Base-by-base conservation (phyloP, 2,797 vertebrate genomes). In the Catostomus latipinnis region DNA sequence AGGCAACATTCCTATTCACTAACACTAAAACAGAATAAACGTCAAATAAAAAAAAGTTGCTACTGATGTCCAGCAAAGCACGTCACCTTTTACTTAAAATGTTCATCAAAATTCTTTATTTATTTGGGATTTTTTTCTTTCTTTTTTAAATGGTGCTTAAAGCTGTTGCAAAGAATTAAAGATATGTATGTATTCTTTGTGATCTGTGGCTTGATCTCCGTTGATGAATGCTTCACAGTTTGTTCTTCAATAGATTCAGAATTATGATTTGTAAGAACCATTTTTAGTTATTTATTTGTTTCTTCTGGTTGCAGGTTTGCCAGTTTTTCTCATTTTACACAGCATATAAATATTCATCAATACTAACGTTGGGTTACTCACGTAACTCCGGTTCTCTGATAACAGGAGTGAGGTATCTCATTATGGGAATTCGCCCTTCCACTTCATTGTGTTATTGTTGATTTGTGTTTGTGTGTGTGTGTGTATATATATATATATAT, bases 81-180 rank as follows among this genome's bases (percentile, higher is more conserved):
- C 78, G 81, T 61, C 13, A 75, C 61, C 10, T 56, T 83, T 74
- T n/a, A 63, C 57, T 68, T 81, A 52, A 67, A 68, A 62, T 63
- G 16, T 83, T 78, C 50, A 72, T 60, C 45, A 12, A n/a, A 7
- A 54, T 54, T 71, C 45, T 71, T 73, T 86, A 86, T 86, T 86
- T 84, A 84, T 86, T 84, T 73, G 54, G 79, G 65, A 22, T n/a
- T 77, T 70, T 53, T n/a, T 56, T 82, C 8, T 70, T 81, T 73
- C 71, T 81, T 84, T 74, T 74, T 43, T 54, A 76, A 82, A 81
- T 84, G 79, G 76, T 74, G 75, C 78, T 76, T 66, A 53, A 68
- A 67, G 63, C 83, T 84, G 75, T 22, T 84, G 74, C 82, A 78
- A 74, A 22, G 56, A 76, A 81, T 58, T 58, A 84, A 78, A 82